Conservation (phyloP, 1,140 invertebrate species). For the Goniozus legneri region DNA sequence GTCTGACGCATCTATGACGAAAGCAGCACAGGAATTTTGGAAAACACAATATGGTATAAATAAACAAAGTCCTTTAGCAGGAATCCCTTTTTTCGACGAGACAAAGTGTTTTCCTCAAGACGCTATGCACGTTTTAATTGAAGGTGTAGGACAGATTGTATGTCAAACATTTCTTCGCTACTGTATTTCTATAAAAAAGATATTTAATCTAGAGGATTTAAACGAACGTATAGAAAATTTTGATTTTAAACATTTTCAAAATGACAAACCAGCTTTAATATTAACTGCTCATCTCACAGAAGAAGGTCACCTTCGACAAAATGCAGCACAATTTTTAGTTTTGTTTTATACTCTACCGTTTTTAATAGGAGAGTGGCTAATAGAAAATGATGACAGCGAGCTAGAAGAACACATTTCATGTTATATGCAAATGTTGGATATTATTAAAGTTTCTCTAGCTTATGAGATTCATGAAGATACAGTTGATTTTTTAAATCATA, state of each 20-base stretch:
- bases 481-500: constrained; percentile 11
- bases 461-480: constrained; percentile 16
- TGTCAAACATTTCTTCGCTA: constrained; percentile 10
- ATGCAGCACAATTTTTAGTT: constrained; percentile 13
- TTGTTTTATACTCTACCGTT: constrained; percentile 13
- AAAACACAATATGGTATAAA: constrained; percentile 20
- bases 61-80: constrained; percentile 11
- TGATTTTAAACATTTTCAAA: constrained; percentile 16
- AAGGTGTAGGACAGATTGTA: constrained; percentile 14
- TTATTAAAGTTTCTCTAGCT: constrained; percentile 13
- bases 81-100: constrained; percentile 16
- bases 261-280: constrained; percentile 17
- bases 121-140: constrained; percentile 22
- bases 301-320: constrained; percentile 7
- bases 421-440: constrained; percentile 12
- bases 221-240: constrained; percentile 17
- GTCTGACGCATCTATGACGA: constrained; percentile 7
- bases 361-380: constrained; percentile 8
- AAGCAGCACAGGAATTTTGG: constrained; percentile 10
- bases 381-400: constrained; percentile 8
- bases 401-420: constrained; percentile 3
- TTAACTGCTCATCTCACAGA: neutral
- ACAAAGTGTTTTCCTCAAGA: constrained; percentile 27
- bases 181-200: constrained; percentile 4
- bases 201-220: constrained; percentile 16